Base-by-base conservation (phyloP, 1,140 invertebrate genomes). In the Caerostris extrusa region DNA sequence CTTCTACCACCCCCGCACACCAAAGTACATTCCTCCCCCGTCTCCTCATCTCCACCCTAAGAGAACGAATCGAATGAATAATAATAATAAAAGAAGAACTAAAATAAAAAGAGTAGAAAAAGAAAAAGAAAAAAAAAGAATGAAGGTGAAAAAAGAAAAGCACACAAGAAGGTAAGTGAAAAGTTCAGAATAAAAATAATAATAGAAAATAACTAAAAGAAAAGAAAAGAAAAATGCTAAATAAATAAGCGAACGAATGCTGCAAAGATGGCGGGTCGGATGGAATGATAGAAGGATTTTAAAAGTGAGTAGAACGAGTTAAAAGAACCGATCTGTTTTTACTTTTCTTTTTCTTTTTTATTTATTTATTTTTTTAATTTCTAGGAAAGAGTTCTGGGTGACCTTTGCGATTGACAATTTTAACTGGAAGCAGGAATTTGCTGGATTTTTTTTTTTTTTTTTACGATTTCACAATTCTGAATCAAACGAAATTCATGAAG, bases 231-330 rank as follows among this genome's bases (percentile, higher is more conserved):
- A 83, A 56, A 58, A 58, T 57, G 14, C 56, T 83, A 83, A 83
- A 83, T 56, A 83, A 83, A 83, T 57, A 83, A 83, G 71, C 50
- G 71, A 77, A 77, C 71, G 71, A 77, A 34, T 77, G 71, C 50
- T 19, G 71, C 71, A 77, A 77, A 77, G 71, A 77, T 77, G 71
- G 71, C 71, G 71, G 34, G 0, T 10, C 50, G 34, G 34, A 77
- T 77, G 34, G 34, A 34, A 34, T 34, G 34, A 34, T 0, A 0
- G 34, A 77, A 77, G 71, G 71, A 77, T 77, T n/a, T 77, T 77
- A 77, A 77, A 77, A 77, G 71, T 34, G 34, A 77, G 71, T 12
- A 77, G 34, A 50, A 77, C 12, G 71, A 77, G 71, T 77, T 77
- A 77, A 77, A 77, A 77, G 19, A 77, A 77, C 71, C 71, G 71